Evolutionary conservation across 1,140 invertebrate genomes (phyloP), one percentile per base, ranked within the genome.

Genomic region (Andricus grossulariae): DNA sequence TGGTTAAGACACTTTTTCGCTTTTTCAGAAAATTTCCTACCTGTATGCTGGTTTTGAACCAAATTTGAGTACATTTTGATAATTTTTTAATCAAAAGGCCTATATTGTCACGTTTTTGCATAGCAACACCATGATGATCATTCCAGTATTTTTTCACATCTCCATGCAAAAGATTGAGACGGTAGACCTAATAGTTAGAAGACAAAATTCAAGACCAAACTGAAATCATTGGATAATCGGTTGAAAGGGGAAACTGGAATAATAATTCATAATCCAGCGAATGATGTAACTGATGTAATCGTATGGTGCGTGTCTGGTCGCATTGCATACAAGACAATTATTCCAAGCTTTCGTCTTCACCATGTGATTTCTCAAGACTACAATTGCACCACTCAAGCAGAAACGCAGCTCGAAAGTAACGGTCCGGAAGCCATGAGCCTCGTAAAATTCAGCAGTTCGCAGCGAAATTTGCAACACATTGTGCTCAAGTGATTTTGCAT

Each of bases 401-500:
- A 60, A 60, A 66, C 25, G 54, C 32, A 21, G 32, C 32, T 21
- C 60, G 60, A 66, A 66, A 66, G 57, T 11, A 32, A 66, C 60
- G 60, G 25, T 32, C 60, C 60, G 60, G 60, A 66, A 66, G 60
- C 32, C 32, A 66, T 66, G 25, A 39, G 32, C 60, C 21, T 66
- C 60, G 60, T 66, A 66, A 66, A 66, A 66, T 66, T 66, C 60
- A 66, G 32, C 60, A 66, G 13, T 66, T 66, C 25, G 39, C 60
- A 66, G n/a, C 32, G 32, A 66, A 66, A 66, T 66, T 66, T 66
- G 60, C 60, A 66, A 66, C 60, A 66, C 25, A 25, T 66, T 66
- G 60, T 66, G 32, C 4, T 32, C 25, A 60, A 60, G 21, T 32
- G 57, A 60, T 60, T 60, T 60, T 60, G 21, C 57, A 60, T 60